Percentiles rank a stretch among this genome's conserved stretches.
Evolutionary conservation across 53 echinoderm and acorn worm genomes (phyloP).

Genomic region (Glandiceps talaboti): DNA sequence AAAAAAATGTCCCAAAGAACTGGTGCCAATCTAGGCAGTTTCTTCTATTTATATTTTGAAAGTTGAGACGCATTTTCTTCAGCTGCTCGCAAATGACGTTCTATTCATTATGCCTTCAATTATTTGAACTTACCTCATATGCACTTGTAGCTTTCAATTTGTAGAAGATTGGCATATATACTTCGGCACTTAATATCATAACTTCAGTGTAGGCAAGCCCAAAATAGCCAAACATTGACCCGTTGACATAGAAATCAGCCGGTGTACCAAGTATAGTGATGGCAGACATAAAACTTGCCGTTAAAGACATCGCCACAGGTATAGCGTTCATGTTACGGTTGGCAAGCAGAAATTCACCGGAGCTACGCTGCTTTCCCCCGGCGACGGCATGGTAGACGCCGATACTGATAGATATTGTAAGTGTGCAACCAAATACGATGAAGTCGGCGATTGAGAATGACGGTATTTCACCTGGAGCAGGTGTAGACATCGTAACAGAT

Average conservation of each 20-base stretch:
- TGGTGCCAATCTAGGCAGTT: too few species aligned
- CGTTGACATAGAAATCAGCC: slow-evolving; percentile 19
- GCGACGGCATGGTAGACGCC: slow-evolving; percentile 22
- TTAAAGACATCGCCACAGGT: slow-evolving; percentile 21
- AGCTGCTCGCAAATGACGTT: too few species aligned
- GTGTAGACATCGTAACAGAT: not conserved
- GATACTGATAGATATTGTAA: slow-evolving; percentile 15
- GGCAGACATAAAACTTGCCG: slow-evolving; percentile 23
- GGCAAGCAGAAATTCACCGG: slow-evolving; percentile 18
- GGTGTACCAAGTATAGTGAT: slow-evolving; percentile 23
- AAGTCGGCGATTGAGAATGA: slow-evolving; percentile 4
- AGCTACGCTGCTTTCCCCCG: slow-evolving; percentile 14
- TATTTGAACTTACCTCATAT: slow-evolving; percentile 13
- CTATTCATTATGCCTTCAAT: too few species aligned
- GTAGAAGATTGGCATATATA: slow-evolving; percentile 23
- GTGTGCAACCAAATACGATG: slow-evolving; percentile 16
- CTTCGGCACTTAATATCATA: slow-evolving; percentile 1
- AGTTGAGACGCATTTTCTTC: too few species aligned
- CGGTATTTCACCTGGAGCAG: not conserved
- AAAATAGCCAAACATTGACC: slow-evolving; percentile 20
- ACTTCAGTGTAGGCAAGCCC: slow-evolving; percentile 9
- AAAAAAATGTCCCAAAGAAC: too few species aligned
- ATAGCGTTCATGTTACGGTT: slow-evolving; percentile 20
- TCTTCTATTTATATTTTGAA: too few species aligned
- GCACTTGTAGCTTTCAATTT: slow-evolving; percentile 12